Conservation (phyloP, 2,888 invertebrate genomes). For the Pilophorus perplexus region DNA sequence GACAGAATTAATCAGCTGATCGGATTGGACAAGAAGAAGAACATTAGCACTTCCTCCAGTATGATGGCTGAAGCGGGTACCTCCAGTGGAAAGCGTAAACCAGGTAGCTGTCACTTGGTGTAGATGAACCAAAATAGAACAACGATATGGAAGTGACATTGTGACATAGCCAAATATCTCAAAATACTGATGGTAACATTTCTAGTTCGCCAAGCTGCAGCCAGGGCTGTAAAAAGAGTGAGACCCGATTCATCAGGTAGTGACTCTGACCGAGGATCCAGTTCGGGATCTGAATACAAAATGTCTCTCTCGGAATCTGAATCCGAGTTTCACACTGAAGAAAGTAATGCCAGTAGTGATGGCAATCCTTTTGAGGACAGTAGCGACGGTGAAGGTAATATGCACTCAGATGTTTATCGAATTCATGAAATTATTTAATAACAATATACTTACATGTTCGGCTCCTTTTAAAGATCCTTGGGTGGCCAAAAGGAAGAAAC, state of each 20-base stretch:
- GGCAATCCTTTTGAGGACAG: slow-evolving; percentile 91
- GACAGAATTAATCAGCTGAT: slow-evolving; percentile 75
- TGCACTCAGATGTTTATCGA: slow-evolving; percentile 50
- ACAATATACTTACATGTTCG: slow-evolving; percentile 50
- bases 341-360: slow-evolving; percentile 70
- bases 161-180: no score
- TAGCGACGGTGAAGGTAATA: slow-evolving; percentile 68
- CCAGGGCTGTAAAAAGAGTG: slow-evolving; percentile 60
- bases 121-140: no score
- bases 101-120: no score
- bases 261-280: slow-evolving; percentile 56
- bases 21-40: slow-evolving; percentile 53
- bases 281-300: slow-evolving; percentile 59
- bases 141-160: no score
- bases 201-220: slow-evolving; percentile 60
- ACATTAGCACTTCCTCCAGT: slow-evolving; percentile 49
- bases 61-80: slow-evolving; percentile 52
- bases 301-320: slow-evolving; percentile 55
- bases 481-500: slow-evolving; percentile 65
- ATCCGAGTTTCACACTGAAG: slow-evolving; percentile 55
- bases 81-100: slow-evolving; percentile 60
- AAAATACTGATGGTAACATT: no score
- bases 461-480: slow-evolving; percentile 64
- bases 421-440: no score
- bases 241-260: slow-evolving; percentile 61